phyloP scores from a whole-genome alignment of 2,888 invertebrate species.

The Pachydiplax longipennis region DNA sequence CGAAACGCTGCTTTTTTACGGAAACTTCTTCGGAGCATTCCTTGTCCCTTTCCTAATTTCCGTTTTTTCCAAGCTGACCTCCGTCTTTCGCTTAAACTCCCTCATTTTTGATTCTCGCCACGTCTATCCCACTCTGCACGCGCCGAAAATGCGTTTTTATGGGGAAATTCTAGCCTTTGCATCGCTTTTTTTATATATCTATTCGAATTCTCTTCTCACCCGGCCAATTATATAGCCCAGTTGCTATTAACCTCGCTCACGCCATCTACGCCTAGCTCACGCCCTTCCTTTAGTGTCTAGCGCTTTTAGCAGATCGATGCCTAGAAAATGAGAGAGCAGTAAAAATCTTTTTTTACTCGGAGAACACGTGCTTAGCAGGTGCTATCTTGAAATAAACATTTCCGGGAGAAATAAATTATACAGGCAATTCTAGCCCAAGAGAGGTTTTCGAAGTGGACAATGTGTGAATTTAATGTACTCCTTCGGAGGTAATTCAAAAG shows the following conservation, averaged over 20 bases:
- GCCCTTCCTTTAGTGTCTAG: background rate
- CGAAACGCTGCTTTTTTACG: background rate
- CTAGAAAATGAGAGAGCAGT: background rate
- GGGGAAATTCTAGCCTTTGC: constrained; percentile 23
- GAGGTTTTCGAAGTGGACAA: too few relatives aligned
- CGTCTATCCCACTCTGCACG: constrained; percentile 2
- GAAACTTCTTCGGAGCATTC: background rate
- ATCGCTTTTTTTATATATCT: background rate
- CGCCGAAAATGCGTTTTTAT: constrained; percentile 29
- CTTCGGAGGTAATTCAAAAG: too few relatives aligned
- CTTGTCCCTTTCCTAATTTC: background rate
- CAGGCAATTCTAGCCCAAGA: background rate
- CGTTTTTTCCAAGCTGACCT: background rate
- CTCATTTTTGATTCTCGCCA: background rate
- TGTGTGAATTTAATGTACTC: too few relatives aligned
- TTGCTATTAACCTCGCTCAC: background rate
- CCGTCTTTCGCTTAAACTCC: background rate
- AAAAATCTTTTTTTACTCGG: background rate
- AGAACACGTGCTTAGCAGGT: background rate
- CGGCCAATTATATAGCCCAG: constrained; percentile 3
- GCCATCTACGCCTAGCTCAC: constrained; percentile 28
- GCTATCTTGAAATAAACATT: background rate
- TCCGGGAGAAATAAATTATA: background rate
- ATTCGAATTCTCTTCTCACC: constrained; percentile 22
- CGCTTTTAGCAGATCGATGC: background rate